Percentiles rank a stretch among this genome's conserved stretches.
phyloP scores from a whole-genome alignment of 2,888 invertebrate genomes.

The Nemotelus pantherinus region DNA sequence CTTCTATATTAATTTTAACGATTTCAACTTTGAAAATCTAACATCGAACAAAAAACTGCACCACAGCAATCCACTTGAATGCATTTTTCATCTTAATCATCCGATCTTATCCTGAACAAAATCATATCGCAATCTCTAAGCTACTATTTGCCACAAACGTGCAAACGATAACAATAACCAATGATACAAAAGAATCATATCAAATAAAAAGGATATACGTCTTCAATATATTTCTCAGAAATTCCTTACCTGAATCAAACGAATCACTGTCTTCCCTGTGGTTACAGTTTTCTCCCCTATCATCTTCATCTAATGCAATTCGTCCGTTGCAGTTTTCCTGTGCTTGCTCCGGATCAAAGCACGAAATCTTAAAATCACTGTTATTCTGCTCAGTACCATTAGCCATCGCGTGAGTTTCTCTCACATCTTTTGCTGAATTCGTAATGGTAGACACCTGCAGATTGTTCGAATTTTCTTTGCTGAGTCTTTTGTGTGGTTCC shows the following conservation, averaged over 20 bases:
- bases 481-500: not conserved
- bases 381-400: constrained; percentile 1
- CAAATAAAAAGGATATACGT: no score
- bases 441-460: not conserved
- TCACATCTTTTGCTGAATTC: constrained; percentile 8
- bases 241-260: constrained; percentile 23
- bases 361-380: not conserved
- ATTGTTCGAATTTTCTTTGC: constrained; percentile 1
- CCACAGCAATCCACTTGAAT: no score
- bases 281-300: not conserved
- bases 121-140: no score
- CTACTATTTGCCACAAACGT: no score
- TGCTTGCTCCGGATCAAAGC: not conserved
- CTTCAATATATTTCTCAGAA: no score
- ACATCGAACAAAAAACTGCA: no score
- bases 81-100: no score
- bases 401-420: constrained; percentile 29
- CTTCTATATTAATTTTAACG: no score
- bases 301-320: not conserved
- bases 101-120: no score
- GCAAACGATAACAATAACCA: no score
- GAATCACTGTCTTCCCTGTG: not conserved
- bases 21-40: no score
- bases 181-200: no score
- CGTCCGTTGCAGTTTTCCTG: not conserved